Evolutionary conservation across 1,140 invertebrate species (phyloP).

Genomic region (Aphaenogaster ashmeadi): DNA sequence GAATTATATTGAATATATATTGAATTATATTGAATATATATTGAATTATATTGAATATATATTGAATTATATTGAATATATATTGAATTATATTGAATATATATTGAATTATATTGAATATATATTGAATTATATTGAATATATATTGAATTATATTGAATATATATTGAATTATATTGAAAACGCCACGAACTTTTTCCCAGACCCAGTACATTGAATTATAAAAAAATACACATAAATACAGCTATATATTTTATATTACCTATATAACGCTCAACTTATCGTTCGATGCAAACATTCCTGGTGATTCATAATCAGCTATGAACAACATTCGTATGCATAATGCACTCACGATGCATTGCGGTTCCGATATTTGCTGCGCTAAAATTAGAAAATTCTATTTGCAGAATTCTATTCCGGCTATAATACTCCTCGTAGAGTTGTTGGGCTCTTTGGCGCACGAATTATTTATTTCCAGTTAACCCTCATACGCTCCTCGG

Average conservation of each 20-base stretch:
- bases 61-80: no score
- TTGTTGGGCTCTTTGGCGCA: neutral
- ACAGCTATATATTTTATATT: neutral
- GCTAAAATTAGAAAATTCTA: slow-evolving; percentile 42
- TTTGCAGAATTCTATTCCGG: slow-evolving; percentile 29
- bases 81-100: no score
- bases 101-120: no score
- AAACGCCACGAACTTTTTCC: no score
- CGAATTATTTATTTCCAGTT: slow-evolving; percentile 16
- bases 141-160: no score
- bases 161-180: no score
- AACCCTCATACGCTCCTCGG: neutral
- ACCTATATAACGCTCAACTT: neutral
- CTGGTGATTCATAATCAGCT: slow-evolving; percentile 12
- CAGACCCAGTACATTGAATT: no score
- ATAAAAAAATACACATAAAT: no score
- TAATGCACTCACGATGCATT: neutral
- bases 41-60: no score
- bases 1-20: no score
- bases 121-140: no score
- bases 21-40: no score
- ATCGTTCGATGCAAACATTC: neutral
- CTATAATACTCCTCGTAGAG: neutral
- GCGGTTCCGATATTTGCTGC: neutral
- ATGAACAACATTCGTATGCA: neutral